Evolutionary conservation across 1,140 invertebrate genomes (phyloP), one percentile per base, ranked within the genome.

Genomic region (Aricia agestis): DNA sequence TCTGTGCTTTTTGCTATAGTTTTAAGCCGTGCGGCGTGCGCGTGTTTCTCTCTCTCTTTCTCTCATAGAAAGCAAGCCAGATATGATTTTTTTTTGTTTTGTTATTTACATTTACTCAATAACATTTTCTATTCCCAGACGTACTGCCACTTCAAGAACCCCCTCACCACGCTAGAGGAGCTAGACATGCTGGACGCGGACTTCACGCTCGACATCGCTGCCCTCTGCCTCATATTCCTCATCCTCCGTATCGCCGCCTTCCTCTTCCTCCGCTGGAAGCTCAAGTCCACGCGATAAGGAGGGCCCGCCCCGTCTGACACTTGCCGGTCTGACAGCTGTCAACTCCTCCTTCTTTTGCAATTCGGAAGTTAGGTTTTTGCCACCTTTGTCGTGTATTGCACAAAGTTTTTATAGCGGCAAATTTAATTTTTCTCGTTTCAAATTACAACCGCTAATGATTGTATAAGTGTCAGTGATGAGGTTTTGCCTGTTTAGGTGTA

Each of bases 131-230:
- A 36, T 63, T 76, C 82, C 15, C 89, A 95, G 92, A 86, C 93
- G 0, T 97, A 97, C 88, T 99, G 98, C 86, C 97, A 98, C 83
- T 98, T 98, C 91, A 97, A 97, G 83, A 94, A 96, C 72, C 97
- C 98, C 0, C 83, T 92, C 45, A 97, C 96, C n/a, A 98, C 98
- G 0, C 92, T 99, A n/a, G 96, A 98, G 81, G 96, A 98, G 82
- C 90, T 99, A 68, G 96, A 97, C 82, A 97, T 97, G 95, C 78
- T 93, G 2, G 92, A 97, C 71, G 94, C 96, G 0, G 94, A 95
- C 82, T 96, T 97, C 76, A 94, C 93, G 0, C 89, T 97, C 9
- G 96, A 97, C 83, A 95, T 97, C 79, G 91, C 97, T 2, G 97
- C 97, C 11, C 93, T 98, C 9, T 93, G 97, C 72, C 93, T 96